phyloP scores from a whole-genome alignment of 1,140 invertebrate species.

The Sweltsa coloradensis region DNA sequence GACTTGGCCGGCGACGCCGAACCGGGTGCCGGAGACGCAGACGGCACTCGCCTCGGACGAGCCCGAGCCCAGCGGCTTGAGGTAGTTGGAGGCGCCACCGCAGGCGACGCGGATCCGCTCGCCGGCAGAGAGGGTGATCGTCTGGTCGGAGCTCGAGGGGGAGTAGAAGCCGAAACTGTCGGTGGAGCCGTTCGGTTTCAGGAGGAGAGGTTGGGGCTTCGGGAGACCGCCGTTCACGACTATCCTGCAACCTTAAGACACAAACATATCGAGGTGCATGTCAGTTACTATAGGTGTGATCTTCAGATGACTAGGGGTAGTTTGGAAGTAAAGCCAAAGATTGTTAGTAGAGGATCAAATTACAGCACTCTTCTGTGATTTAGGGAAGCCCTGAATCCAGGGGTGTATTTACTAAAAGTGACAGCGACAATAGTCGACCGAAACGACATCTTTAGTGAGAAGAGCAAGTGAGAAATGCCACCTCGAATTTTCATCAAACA shows the following conservation, averaged over 20 bases:
- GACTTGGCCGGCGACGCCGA: not conserved
- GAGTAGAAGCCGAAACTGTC: not conserved
- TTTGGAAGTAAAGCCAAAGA: too few species aligned
- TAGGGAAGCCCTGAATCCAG: too few species aligned
- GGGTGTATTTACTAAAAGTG: too few species aligned
- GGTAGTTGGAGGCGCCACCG: constrained; percentile 2
- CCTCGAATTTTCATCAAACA: too few species aligned
- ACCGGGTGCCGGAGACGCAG: constrained; percentile 6
- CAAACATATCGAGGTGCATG: too few species aligned
- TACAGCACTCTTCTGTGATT: too few species aligned
- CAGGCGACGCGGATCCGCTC: constrained; percentile 3
- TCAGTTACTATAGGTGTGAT: too few species aligned
- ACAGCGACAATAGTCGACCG: too few species aligned
- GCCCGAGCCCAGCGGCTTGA: not conserved
- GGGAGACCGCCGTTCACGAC: constrained; percentile 5
- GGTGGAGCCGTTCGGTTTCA: not conserved
- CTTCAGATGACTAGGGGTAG: too few species aligned
- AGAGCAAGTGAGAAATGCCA: too few species aligned
- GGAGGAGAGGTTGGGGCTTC: constrained; percentile 6
- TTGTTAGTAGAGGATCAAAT: too few species aligned
- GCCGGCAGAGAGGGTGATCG: not conserved
- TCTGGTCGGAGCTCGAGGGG: not conserved
- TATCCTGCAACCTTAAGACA: constrained; percentile 8
- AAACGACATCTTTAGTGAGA: too few species aligned
- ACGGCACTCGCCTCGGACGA: not conserved